Conservation (phyloP, 1,140 invertebrate species). For the Drosophila truncata region DNA sequence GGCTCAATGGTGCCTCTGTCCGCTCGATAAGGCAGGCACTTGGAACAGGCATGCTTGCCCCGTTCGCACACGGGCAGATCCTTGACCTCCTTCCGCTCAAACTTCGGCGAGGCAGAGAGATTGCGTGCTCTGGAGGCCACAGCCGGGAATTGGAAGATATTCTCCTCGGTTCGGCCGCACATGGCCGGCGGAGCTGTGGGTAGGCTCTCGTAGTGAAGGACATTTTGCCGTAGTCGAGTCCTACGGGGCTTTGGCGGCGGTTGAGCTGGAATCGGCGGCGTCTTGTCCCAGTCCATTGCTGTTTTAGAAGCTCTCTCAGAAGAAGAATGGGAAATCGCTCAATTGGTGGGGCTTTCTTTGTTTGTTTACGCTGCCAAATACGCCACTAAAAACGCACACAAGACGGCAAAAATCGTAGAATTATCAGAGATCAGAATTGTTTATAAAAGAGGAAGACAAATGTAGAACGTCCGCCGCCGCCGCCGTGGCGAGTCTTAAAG, state of each 20-base stretch:
- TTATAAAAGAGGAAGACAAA: constrained; percentile 83
- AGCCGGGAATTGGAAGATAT: constrained; percentile 74
- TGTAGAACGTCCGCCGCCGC: constrained; percentile 74
- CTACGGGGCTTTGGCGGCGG: constrained; percentile 64
- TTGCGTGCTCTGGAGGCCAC: constrained; percentile 64
- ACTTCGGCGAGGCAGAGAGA: constrained; percentile 65
- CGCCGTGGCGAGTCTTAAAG: constrained; percentile 59
- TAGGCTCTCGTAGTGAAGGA: constrained; percentile 69
- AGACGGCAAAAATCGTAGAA: constrained; percentile 73
- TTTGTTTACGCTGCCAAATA: constrained; percentile 73
- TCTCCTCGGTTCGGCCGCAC: constrained; percentile 63
- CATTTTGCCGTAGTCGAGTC: constrained; percentile 45
- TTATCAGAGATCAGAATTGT: constrained; percentile 82
- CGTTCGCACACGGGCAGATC: constrained; percentile 60
- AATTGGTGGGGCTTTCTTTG: constrained; percentile 70
- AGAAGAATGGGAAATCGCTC: constrained; percentile 33
- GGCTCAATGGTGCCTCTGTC: constrained; percentile 73
- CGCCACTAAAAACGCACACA: constrained; percentile 77
- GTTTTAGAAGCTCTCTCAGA: constrained; percentile 29
- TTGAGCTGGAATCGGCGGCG: constrained; percentile 34
- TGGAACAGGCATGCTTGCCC: constrained; percentile 66
- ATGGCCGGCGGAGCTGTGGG: constrained; percentile 81
- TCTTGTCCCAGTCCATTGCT: constrained; percentile 56
- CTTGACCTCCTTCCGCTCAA: constrained; percentile 45
- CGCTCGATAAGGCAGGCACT: constrained; percentile 62